Base-by-base conservation (phyloP, 2,888 invertebrate genomes). In the Metellina segmentata region DNA sequence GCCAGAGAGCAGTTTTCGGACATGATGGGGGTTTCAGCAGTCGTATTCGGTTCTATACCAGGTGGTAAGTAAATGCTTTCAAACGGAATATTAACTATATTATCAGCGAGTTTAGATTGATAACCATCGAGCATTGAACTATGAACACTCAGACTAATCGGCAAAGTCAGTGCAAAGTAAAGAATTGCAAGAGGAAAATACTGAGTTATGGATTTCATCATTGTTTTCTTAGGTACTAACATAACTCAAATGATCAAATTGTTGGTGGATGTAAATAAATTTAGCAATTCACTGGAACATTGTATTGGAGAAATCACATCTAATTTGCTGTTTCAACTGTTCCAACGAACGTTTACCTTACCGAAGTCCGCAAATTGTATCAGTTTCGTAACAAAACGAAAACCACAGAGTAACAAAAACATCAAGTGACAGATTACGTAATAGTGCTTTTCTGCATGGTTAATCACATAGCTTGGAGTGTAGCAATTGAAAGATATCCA, bases 1-100 rank as follows among this genome's bases (percentile, higher is more conserved):
- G 81, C 81, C 4, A 9, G 1, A 0, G 81, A 19, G 13, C 90
- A 91, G 53, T 91, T 86, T 34, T 70, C 6, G 0, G 85, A 48
- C 5, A 72, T 13, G 1, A n/a, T n/a, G 19, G 20, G 0, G 9
- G n/a, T 5, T 83, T 72, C 2, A 13, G 16, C n/a, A 13, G 51
- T 52, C 6, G 51, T n/a, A 52, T 52, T 78, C 2, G 52, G 2
- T 78, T 78, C n/a, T 51, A 52, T 11, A 48, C 52, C 78, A n/a
- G 70, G 49, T 49, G 8, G 20, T n/a, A 20, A 48, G 51, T 49
- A 19, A 49, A 16, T 7, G 70, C 51, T 69, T 71, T 82, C 19
- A 19, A 71, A 19, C 71, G 20, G 16, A 11, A 19, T 49, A 49
- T 71, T 49, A 2, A 49, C 70, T 9, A 71, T 6, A 19, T 71